Base-by-base conservation (phyloP, 2,113 vertebrate species). In the Carettochelys insculpta region DNA sequence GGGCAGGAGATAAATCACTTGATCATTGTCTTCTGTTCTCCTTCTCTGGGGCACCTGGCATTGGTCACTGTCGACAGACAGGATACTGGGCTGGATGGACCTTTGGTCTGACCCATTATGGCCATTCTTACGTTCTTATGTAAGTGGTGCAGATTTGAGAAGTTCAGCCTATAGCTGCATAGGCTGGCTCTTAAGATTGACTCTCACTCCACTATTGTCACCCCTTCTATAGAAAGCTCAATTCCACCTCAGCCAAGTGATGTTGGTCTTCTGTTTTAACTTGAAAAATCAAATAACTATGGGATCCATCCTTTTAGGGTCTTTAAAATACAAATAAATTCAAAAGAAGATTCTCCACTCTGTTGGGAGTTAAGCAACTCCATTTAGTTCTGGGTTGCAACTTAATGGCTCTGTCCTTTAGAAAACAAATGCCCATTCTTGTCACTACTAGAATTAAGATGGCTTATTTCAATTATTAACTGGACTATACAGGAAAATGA, bases 341-440 rank as follows among this genome's bases (percentile, higher is more conserved):
- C 81, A 92, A 82, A 94, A 94, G 86, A 13, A 12, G 24, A 88
- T 92, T 90, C 89, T 92, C 73, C 86, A 93, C 77, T 31, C 52
- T 86, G 73, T 0, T 0, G 81, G 86, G 90, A 92, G 89, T 51
- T 78, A 94, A 84, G 65, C 87, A 51, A 47, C 87, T 80, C 90
- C 79, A 71, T 92, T 82, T 82, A 80, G 87, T 94, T 94, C 53
- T 56, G 78, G 65, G 13, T 78, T 87, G 54, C 8, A 71, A 56
- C 50, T 80, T 13, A 0, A 84, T 53, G 52, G 17, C 80, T 94
- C 75, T 92, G 79, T 93, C 92, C 85, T 29, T 58, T 79, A 34
- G 79, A 73, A 92, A 92, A 88, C 83, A 86, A 88, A 61, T 86
- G 93, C 86, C 93, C 73, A 51, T 77, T 91, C 48, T 65, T 88